These are phyloP conservation scores for Machimus rusticus DNA, from an alignment of 2,888 invertebrate genomes.

Conservation along the genomic window DNA sequence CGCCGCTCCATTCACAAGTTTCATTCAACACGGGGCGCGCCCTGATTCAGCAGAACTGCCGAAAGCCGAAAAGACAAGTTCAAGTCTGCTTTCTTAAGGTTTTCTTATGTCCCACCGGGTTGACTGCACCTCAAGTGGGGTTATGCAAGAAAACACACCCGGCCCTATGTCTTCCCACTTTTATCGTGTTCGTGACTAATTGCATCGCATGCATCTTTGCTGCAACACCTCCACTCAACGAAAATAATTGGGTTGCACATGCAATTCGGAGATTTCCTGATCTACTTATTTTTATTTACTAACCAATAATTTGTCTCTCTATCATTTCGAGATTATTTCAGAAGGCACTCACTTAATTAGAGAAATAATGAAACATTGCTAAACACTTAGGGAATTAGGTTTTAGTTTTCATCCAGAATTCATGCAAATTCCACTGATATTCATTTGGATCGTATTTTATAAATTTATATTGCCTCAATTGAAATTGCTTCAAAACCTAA, in stretches of 20 bases:
- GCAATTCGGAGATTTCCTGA: background rate
- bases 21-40: background rate
- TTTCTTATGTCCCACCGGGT: background rate
- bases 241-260: background rate
- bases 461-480: too few relatives aligned
- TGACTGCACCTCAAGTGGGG: background rate
- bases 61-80: conserved; percentile 4
- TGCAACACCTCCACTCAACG: background rate
- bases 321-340: too few relatives aligned
- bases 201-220: background rate
- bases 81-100: background rate
- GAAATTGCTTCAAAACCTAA: too few relatives aligned
- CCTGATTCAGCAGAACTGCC: background rate
- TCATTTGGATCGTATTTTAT: too few relatives aligned
- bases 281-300: background rate
- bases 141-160: background rate
- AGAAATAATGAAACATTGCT: too few relatives aligned
- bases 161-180: background rate
- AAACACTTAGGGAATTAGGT: too few relatives aligned
- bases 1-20: background rate
- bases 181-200: background rate
- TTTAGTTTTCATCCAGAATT: too few relatives aligned
- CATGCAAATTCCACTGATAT: too few relatives aligned
- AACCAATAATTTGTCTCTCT: background rate
- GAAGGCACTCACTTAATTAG: too few relatives aligned